Base-by-base conservation (phyloP, 2,888 invertebrate genomes). In the Thecocarcelia acutangulata region DNA sequence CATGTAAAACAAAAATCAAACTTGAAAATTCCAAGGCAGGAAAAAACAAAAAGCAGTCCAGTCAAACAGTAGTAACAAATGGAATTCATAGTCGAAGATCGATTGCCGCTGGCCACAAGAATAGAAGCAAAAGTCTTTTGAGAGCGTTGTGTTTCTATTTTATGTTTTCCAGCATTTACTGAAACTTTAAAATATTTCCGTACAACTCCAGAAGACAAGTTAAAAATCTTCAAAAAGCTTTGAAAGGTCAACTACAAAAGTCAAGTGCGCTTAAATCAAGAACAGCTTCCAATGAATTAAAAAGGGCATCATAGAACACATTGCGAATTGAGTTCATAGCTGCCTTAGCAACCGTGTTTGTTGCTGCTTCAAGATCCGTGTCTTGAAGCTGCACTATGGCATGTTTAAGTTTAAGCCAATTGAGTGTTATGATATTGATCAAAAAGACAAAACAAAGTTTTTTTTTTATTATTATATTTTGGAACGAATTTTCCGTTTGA, bases 1-100 rank as follows among this genome's bases (percentile, higher is more conserved):
- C 88, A 86, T 89, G 89, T 89, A 88, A 82, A 88, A 88, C 88
- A 89, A 8, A 88, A 87, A 89, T 87, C 79, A 83, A 74, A 80
- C 72, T 74, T 64, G 50, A 83, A 77, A 83, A 78, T 70, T 70
- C 76, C 83, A 68, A 46, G 59, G 61, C 74, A 70, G 48, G 64
- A 50, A 64, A n/a, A 46, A 75, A 44, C 33, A 64, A 70, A 52
- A 64, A 59, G 11, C 48, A 40, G 17, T 15, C 37, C 37, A 73
- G 15, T 37, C 58, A 80, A 83, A 76, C 80, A 80, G 83, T 83
- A 83, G 79, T 83, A 61, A 59, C 40, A 83, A 72, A 64, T 73
- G 58, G 76, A 80, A 73, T 80, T 68, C 68, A 9, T 70, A 50
- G 52, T 40, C 15, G 4, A 75, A 83, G 79, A 83, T 78, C 82